Base-by-base conservation (phyloP, 2,797 vertebrate species). In the Clarias pachynema region DNA sequence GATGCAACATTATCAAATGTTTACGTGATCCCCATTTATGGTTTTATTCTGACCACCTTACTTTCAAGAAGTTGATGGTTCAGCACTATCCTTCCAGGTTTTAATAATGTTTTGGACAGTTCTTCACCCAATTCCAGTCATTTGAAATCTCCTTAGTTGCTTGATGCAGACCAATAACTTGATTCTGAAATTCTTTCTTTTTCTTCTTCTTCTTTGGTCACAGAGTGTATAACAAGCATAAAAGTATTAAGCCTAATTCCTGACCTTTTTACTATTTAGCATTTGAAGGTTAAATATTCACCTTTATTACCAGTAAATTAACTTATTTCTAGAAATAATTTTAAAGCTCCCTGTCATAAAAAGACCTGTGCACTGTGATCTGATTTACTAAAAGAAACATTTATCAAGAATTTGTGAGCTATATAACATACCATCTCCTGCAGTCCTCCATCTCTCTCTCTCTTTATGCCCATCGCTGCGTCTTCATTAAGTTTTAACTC, bases 311-410 rank as follows among this genome's bases (percentile, higher is more conserved):
- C 65, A 15, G 68, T 56, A 24, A 68, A 56, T 24, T 15, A 34
- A 9, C 63, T 34, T 56, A 26, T 20, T 56, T 6, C 5, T 53
- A 29, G 18, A 81, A 56, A 68, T 68, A 31, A 69, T 37, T 37
- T 37, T 92, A 80, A 89, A 82, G 80, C 88, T 90, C 80, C 91
- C 90, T 89, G 77, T 91, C 92, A 88, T 84, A 89, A 92, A 53
- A 89, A 90, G 92, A 93, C 91, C 92, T 91, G 88, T 91, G 88
- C 81, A 83, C 90, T 15, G 15, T 66, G 18, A 81, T 56, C 65
- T 91, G 90, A 93, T 90, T 92, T 93, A 92, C 88, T 92, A 88
- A 93, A 91, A 91, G 90, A 92, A 87, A 91, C 90, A 89, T 86
- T 88, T 87, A 86, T 53, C n/a, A 73, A 88, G 91, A 92, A 86